These are phyloP conservation scores for Nesogale talazaci DNA, from an alignment of 2,113 vertebrate species.

Conservation along the genomic window DNA sequence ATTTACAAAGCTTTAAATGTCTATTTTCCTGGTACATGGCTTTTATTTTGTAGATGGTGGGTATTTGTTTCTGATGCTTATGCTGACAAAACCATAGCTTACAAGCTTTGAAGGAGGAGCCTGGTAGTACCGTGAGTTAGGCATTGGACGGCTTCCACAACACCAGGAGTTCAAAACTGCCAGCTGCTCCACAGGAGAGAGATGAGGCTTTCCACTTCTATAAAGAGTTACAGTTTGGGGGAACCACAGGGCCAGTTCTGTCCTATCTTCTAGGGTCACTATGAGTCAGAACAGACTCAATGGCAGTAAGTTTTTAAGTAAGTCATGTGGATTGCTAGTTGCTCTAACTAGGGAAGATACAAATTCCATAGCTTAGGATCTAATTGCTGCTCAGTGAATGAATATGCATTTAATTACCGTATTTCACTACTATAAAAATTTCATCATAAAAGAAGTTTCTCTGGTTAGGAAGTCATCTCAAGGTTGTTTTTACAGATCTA, in stretches of 20 bases:
- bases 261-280: too few species aligned
- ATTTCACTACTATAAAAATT: constrained; percentile 30
- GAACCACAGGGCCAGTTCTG: too few species aligned
- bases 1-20: constrained; percentile 4
- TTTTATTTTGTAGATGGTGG: background rate
- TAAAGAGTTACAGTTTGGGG: too few species aligned
- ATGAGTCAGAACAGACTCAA: too few species aligned
- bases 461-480: constrained; percentile 36
- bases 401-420: background rate
- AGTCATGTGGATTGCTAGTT: background rate
- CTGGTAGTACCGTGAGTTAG: too few species aligned
- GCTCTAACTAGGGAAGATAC: background rate
- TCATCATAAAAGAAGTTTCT: background rate
- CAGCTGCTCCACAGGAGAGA: too few species aligned
- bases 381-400: background rate
- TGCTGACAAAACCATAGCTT: background rate
- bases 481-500: constrained; percentile 32
- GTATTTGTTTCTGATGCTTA: background rate
- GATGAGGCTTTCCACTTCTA: too few species aligned
- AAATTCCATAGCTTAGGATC: background rate
- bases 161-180: too few species aligned
- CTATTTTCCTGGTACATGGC: background rate
- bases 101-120: background rate
- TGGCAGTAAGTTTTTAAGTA: too few species aligned
- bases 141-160: too few species aligned